Percentiles rank a stretch among this genome's conserved stretches.
Evolutionary conservation across 2,113 vertebrate species (phyloP).

Genomic region (Mugil cephalus): DNA sequence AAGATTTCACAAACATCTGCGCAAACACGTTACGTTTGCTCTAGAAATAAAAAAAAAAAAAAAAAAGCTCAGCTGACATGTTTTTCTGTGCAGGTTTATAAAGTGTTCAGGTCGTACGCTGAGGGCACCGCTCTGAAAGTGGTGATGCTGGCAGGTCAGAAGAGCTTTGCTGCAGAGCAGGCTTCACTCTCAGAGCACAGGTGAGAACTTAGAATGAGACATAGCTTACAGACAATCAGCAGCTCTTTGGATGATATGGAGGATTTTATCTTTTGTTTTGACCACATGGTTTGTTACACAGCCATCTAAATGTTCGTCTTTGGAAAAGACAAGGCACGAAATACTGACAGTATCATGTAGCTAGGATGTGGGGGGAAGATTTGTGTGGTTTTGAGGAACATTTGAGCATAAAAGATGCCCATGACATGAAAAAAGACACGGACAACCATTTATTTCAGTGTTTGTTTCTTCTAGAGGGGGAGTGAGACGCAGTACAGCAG

Average conservation of each 20-base stretch:
- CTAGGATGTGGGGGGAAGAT: no score
- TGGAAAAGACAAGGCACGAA: no score
- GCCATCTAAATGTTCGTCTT: no score
- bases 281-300: no score
- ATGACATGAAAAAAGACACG: no score
- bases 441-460: not conserved
- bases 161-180: conserved; percentile 89
- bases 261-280: no score
- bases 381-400: no score
- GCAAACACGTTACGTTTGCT: not conserved
- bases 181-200: conserved; percentile 87
- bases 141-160: conserved; percentile 90
- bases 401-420: no score
- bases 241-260: no score
- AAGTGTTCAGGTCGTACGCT: conserved; percentile 90
- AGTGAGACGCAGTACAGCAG: conserved; percentile 87
- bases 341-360: no score
- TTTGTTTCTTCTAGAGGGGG: conserved; percentile 68
- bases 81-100: conserved; percentile 86
- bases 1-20: not conserved
- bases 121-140: conserved; percentile 89
- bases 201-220: conserved; percentile 71
- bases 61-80: not conserved
- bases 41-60: accelerated
- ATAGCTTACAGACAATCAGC: no score